Base-by-base conservation (phyloP, 2,888 invertebrate species). In the Spodoptera littoralis region DNA sequence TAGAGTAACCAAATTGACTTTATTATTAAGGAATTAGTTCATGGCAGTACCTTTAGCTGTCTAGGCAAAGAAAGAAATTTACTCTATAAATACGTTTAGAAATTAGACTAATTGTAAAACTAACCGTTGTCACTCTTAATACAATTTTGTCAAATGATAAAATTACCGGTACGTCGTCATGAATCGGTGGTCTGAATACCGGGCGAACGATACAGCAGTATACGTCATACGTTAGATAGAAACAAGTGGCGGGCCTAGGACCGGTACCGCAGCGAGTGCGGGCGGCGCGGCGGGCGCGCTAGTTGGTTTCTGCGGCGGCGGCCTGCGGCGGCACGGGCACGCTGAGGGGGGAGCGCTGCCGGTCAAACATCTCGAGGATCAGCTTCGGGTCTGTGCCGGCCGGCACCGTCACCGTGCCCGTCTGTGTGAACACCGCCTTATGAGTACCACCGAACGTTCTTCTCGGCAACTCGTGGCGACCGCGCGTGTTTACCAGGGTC, bases 351-450 rank as follows among this genome's bases (percentile, higher is more conserved):
- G 90, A 83, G 49, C 95, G 90, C 72, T 93, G 94, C 18, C 94
- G 91, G 90, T 95, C 95, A 91, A 95, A 95, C 95, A 95, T 95
- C 91, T 95, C 95, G 77, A 95, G 91, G 81, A 95, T 95, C 82
- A 94, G 92, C 90, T 95, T 95, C 81, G 95, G 95, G 87, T 95
- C 95, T 63, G 95, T 95, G 73, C 95, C 95, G 84, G 94, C 94
- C 73, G 95, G 95, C 62, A 95, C 95, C 77, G 95, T 95, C 87
- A 95, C 92, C 75, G 95, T 95, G 80, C 95, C 95, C 90, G 95
- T 95, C 95, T 95, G 92, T 82, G 76, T 74, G 78, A 74, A 82
- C 76, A 76, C 56, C 77, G 78, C 80, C 61, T 91, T 79, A 93
- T 92, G 93, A 94, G 90, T 94, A 94, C 94, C 94, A 94, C 52